phyloP scores from a whole-genome alignment of 2,888 invertebrate genomes.

The Seladonia tumulorum region DNA sequence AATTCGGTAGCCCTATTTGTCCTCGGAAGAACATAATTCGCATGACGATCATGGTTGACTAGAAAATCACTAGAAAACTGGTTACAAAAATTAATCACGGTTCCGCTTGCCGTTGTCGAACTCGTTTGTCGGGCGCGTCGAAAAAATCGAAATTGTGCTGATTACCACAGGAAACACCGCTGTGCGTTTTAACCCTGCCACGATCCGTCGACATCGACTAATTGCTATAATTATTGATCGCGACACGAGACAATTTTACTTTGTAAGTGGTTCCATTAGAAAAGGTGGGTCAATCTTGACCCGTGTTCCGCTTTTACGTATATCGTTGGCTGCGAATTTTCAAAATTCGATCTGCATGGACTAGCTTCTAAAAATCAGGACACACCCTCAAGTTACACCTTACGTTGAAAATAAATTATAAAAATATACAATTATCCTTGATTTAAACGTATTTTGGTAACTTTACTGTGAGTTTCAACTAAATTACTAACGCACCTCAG shows the following conservation, averaged over 20 bases:
- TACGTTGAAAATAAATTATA: not conserved
- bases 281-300: not conserved
- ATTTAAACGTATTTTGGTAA: no score
- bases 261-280: not conserved
- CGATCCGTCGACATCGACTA: not conserved
- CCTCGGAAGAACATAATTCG: constrained; percentile 8
- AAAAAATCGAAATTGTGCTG: not conserved
- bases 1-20: not conserved
- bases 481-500: no score
- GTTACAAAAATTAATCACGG: constrained; percentile 2
- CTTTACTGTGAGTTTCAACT: no score
- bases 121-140: not conserved
- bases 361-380: not conserved
- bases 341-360: not conserved
- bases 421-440: no score
- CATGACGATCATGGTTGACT: constrained; percentile 1
- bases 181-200: constrained; percentile 10
- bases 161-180: not conserved
- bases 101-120: not conserved
- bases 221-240: not conserved
- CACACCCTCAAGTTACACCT: not conserved
- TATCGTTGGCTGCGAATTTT: not conserved
- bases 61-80: constrained; percentile 29
- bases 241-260: not conserved
- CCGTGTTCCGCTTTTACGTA: constrained; percentile 1